Conservation (phyloP, 2,113 vertebrate species). For the Electrona antarctica region DNA sequence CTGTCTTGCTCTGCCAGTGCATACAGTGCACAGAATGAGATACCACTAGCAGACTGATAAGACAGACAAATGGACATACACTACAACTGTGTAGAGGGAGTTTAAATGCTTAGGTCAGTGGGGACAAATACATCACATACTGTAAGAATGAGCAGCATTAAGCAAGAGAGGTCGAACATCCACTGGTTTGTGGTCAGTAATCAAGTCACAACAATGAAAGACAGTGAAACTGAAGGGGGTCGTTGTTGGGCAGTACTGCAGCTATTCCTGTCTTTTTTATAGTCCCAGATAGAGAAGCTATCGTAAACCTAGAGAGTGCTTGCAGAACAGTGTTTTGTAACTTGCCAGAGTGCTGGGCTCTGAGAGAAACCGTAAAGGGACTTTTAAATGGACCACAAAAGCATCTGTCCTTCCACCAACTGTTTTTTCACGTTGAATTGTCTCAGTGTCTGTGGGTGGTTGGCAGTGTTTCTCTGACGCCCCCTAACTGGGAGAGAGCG, state of each 20-base stretch:
- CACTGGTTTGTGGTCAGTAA: slow-evolving; percentile 46
- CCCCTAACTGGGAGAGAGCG: slow-evolving; percentile 90
- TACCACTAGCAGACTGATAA: slow-evolving; percentile 41
- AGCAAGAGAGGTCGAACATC: slow-evolving; percentile 30
- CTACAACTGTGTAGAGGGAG: slow-evolving; percentile 24
- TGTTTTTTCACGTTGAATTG: slow-evolving; percentile 34
- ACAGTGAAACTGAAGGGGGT: slow-evolving; percentile 35
- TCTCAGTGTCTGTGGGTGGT: slow-evolving; percentile 42
- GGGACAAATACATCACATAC: slow-evolving; percentile 16
- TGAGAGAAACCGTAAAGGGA: slow-evolving; percentile 44
- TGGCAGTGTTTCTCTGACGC: slow-evolving; percentile 58
- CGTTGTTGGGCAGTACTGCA: slow-evolving; percentile 62
- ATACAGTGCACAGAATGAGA: slow-evolving; percentile 45
- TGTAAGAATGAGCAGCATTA: slow-evolving; percentile 28
- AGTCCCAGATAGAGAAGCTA: slow-evolving; percentile 32
- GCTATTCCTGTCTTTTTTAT: slow-evolving; percentile 55
- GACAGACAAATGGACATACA: slow-evolving; percentile 50
- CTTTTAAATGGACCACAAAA: slow-evolving; percentile 19
- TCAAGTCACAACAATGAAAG: slow-evolving; percentile 35
- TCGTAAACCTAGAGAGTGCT: slow-evolving; percentile 23
- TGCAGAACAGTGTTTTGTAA: slow-evolving; percentile 8
- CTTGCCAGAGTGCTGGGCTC: slow-evolving; percentile 34
- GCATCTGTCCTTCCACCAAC: slow-evolving; percentile 26
- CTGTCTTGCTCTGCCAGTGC: slow-evolving; percentile 30
- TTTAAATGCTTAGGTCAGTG: slow-evolving; percentile 16